A percentile compares a stretch with the other conserved stretches of the same genome.
Evolutionary conservation across 2,888 invertebrate species (phyloP).

Genomic region (Drosophila limbata): DNA sequence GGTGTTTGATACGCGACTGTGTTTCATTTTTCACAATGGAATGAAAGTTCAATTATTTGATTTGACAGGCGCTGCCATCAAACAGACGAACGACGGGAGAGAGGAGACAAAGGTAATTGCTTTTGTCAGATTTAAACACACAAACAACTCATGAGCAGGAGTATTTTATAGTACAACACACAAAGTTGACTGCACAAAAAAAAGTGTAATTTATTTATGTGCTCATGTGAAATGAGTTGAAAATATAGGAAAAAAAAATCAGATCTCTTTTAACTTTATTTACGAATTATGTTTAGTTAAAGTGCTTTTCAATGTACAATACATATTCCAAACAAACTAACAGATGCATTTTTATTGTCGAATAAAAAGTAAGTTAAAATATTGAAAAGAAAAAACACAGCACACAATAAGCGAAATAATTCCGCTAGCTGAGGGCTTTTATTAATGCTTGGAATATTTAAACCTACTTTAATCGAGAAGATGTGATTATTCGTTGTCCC

Average conservation of each 20-base stretch:
- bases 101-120: slow-evolving; percentile 12
- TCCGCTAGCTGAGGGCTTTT: no score
- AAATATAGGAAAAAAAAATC: no score
- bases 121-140: slow-evolving; percentile 51
- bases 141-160: slow-evolving; percentile 24
- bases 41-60: slow-evolving; percentile 79
- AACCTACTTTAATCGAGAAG: background rate
- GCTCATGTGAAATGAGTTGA: slow-evolving; percentile 38
- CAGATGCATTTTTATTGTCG: no score
- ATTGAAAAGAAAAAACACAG: no score
- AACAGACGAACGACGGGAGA: slow-evolving; percentile 11
- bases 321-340: no score
- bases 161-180: slow-evolving; percentile 57
- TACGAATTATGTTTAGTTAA: no score
- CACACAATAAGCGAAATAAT: no score
- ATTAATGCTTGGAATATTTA: no score
- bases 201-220: slow-evolving; percentile 69
- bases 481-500: slow-evolving; percentile 23
- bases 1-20: slow-evolving; percentile 38
- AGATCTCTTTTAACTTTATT: no score
- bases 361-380: no score
- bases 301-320: no score
- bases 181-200: slow-evolving; percentile 67
- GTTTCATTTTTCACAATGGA: slow-evolving; percentile 70
- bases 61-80: slow-evolving; percentile 68